These are phyloP conservation scores for Cataglyphis cursor DNA, from an alignment of 2,888 invertebrate species.

Conservation along the genomic window DNA sequence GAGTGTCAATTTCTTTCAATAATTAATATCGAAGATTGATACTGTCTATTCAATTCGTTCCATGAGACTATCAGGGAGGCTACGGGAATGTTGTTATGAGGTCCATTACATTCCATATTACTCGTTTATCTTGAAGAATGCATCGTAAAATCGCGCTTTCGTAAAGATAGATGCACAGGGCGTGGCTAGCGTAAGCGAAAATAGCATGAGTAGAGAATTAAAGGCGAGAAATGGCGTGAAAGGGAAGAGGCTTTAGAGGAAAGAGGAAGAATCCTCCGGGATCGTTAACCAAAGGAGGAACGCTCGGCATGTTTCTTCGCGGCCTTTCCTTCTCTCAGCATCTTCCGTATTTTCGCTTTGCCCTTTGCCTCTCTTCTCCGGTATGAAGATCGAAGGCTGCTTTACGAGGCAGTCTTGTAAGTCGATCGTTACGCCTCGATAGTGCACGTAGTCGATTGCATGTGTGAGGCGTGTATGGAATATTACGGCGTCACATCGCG, in stretches of 20 bases:
- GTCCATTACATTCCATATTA: not conserved
- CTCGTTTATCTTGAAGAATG: not conserved
- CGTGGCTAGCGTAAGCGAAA: conserved; percentile 12
- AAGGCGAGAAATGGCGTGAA: conserved; percentile 31
- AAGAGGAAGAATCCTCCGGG: conserved; percentile 29
- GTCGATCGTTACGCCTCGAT: conserved; percentile 41
- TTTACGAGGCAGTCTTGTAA: conserved; percentile 49
- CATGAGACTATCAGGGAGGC: not conserved
- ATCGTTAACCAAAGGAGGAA: conserved; percentile 50
- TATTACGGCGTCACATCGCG: conserved; percentile 51
- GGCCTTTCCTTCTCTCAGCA: conserved; percentile 24
- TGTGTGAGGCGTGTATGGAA: conserved; percentile 35
- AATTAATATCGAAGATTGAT: not conserved
- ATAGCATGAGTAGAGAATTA: conserved; percentile 33
- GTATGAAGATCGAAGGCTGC: conserved; percentile 46
- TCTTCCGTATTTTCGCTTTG: conserved; percentile 26
- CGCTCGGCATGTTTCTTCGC: conserved; percentile 35
- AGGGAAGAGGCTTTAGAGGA: conserved; percentile 15
- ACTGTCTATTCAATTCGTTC: not conserved
- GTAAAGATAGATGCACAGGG: conserved; percentile 13
- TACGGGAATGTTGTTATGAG: not conserved
- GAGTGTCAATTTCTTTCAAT: not conserved
- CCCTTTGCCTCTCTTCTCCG: conserved; percentile 27
- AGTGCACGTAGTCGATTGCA: conserved; percentile 12
- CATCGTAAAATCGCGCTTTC: conserved; percentile 4